A percentile compares a stretch with the other conserved stretches of the same genome.
Evolutionary conservation across 2,888 invertebrate species (phyloP).

Genomic region (Neuroscelio doddi): DNA sequence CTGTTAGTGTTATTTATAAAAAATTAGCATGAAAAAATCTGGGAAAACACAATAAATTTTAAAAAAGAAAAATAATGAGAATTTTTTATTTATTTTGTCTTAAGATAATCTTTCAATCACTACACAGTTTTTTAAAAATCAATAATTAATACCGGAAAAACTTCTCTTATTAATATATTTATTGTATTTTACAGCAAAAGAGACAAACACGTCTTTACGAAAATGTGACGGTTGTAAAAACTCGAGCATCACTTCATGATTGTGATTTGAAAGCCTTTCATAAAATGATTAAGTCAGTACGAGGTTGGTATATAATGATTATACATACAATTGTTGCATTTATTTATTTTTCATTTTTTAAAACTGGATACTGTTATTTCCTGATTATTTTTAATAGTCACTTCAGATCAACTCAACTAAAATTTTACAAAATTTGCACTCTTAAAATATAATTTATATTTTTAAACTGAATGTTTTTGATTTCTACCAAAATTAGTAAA

Average conservation of each 20-base stretch:
- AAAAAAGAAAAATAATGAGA: too few relatives aligned
- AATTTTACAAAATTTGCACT: too few relatives aligned
- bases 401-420: too few relatives aligned
- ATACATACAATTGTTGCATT: neutral
- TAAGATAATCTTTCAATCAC: neutral
- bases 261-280: constrained; percentile 87
- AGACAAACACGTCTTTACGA: constrained; percentile 80
- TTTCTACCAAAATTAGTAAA: too few relatives aligned
- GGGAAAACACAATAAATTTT: too few relatives aligned
- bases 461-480: too few relatives aligned
- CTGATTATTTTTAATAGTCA: too few relatives aligned
- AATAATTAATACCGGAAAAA: too few relatives aligned
- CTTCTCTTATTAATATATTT: constrained; percentile 30
- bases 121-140: constrained; percentile 3
- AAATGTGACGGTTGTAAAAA: constrained; percentile 78
- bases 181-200: constrained; percentile 69
- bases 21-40: too few relatives aligned
- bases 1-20: too few relatives aligned
- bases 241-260: constrained; percentile 79
- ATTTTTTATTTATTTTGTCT: constrained; percentile 8
- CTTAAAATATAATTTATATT: too few relatives aligned
- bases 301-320: constrained; percentile 77
- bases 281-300: constrained; percentile 84
- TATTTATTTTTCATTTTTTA: constrained; percentile 5
- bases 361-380: too few relatives aligned